Evolutionary conservation across 2,888 invertebrate genomes (phyloP).

Genomic region (Himalopsyche anomala): DNA sequence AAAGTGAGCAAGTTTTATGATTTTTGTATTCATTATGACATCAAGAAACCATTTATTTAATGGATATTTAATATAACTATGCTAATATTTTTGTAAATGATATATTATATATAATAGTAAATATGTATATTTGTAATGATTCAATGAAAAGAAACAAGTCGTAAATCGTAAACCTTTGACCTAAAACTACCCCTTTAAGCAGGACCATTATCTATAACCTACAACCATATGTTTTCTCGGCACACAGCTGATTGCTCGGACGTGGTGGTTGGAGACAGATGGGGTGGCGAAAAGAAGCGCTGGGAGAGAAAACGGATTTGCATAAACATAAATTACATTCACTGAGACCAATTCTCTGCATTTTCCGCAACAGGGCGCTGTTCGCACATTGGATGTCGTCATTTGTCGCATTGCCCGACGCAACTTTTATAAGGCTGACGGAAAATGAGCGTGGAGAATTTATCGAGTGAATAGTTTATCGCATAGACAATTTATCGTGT

Average conservation of each 20-base stretch:
- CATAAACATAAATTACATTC: constrained; percentile 38
- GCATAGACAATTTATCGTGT: too few relatives aligned
- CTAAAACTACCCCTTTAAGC: background rate
- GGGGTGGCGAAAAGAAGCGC: background rate
- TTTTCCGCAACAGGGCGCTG: constrained; percentile 3
- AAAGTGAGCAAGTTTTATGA: too few relatives aligned
- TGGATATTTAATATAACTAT: too few relatives aligned
- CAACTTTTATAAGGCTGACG: background rate
- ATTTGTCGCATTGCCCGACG: constrained; percentile 13
- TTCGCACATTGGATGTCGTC: background rate
- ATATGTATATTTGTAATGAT: too few relatives aligned
- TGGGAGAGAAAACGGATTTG: background rate
- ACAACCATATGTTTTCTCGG: background rate
- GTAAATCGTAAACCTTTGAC: background rate
- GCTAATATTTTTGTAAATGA: too few relatives aligned
- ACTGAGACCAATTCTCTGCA: constrained; percentile 2
- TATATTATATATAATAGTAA: too few relatives aligned
- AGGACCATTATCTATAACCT: background rate
- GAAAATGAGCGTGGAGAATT: too few relatives aligned
- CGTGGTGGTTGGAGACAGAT: background rate
- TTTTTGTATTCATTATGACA: too few relatives aligned
- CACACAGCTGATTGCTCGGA: background rate
- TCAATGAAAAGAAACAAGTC: too few relatives aligned
- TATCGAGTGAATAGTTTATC: too few relatives aligned
- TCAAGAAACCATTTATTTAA: too few relatives aligned